Conservation (phyloP, 2,113 vertebrate species). For the Tautogolabrus adspersus region DNA sequence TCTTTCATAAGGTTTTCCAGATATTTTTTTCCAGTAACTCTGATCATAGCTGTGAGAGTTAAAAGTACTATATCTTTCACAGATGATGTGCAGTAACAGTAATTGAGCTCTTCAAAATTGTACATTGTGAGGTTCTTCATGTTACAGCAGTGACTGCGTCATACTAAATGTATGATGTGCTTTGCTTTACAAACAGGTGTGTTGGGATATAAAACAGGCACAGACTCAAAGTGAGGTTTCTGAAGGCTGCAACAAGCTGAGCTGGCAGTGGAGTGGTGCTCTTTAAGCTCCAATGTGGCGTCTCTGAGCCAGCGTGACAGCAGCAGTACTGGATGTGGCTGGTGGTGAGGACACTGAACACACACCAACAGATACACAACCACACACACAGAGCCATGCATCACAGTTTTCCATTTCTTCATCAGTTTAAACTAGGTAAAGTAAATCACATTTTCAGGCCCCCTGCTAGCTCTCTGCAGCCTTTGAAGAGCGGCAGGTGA, state of each 20-base stretch:
- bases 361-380: conserved; percentile 9
- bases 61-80: no score
- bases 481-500: conserved; percentile 67
- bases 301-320: conserved; percentile 61
- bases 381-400: conserved; percentile 22
- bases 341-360: conserved; percentile 48
- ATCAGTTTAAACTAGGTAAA: conserved; percentile 55
- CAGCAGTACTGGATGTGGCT: conserved; percentile 56
- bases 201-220: conserved; percentile 13
- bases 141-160: neutral
- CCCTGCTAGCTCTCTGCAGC: conserved; percentile 22
- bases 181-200: neutral
- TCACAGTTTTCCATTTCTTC: conserved; percentile 27
- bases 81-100: no score
- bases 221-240: conserved; percentile 37
- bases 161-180: neutral
- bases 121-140: neutral
- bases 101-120: no score
- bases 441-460: conserved; percentile 32
- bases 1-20: no score
- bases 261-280: conserved; percentile 27
- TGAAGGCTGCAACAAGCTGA: conserved; percentile 38
- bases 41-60: no score
- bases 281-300: conserved; percentile 56
- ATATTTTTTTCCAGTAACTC: no score